Evolutionary conservation across 2,113 vertebrate genomes (phyloP).

Genomic region (Pluvialis apricaria): DNA sequence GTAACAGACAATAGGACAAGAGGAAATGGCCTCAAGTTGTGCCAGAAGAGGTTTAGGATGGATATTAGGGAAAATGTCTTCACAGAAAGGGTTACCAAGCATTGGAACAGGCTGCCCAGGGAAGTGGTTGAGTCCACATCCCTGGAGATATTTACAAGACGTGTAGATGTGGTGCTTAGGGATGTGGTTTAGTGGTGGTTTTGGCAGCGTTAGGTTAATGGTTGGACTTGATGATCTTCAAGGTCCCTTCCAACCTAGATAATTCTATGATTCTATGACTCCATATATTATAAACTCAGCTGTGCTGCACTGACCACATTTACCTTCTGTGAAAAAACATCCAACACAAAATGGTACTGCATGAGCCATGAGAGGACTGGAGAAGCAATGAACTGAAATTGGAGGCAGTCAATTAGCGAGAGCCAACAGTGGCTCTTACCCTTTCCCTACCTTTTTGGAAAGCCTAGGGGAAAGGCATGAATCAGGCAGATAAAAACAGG

Average conservation of each 20-base stretch:
- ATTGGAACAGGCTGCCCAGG: neutral
- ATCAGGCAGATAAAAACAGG: neutral
- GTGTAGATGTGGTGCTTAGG: neutral
- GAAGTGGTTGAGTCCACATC: neutral
- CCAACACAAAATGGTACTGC: neutral
- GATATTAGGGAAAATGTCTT: neutral
- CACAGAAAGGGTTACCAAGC: neutral
- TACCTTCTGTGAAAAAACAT: neutral
- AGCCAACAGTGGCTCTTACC: neutral
- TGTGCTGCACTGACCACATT: neutral
- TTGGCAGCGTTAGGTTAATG: neutral
- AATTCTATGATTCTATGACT: neutral
- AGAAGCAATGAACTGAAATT: neutral
- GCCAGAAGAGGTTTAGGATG: neutral
- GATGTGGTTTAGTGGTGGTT: neutral
- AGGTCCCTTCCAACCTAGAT: neutral
- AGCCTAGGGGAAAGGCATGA: neutral
- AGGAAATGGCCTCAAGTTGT: neutral
- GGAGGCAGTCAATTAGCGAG: neutral
- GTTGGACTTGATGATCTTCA: neutral
- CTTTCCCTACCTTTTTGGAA: neutral
- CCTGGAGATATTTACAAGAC: neutral
- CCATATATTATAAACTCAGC: neutral
- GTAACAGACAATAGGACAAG: neutral
- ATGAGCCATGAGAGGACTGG: neutral